Conservation (phyloP, 2,797 vertebrate species). For the Melopsittacus undulatus region DNA sequence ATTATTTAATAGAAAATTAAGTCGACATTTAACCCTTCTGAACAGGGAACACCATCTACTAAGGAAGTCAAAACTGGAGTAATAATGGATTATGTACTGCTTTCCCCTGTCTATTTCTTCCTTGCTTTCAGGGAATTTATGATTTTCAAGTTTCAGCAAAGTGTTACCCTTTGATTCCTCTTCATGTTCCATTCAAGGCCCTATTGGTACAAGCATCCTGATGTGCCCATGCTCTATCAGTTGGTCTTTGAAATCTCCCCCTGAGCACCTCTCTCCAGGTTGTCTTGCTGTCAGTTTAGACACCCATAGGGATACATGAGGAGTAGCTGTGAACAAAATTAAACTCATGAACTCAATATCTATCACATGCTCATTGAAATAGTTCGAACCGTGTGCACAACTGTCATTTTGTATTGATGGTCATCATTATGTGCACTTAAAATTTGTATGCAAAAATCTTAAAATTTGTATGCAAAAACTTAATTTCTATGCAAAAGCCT, state of each 20-base stretch:
- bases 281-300: not conserved
- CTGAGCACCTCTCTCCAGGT: not conserved
- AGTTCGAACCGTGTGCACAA: fast-evolving
- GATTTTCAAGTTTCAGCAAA: not conserved
- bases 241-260: not conserved
- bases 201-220: not conserved
- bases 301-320: not conserved
- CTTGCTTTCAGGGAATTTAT: not conserved
- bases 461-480: not conserved
- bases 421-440: not conserved
- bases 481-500: not conserved
- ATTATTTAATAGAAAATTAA: not conserved
- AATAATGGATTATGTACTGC: not conserved
- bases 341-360: not conserved
- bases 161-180: not conserved
- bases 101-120: fast-evolving
- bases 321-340: not conserved
- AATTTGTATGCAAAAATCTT: not conserved
- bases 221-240: not conserved
- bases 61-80: not conserved
- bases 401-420: not conserved
- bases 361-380: not conserved
- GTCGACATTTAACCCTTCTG: not conserved
- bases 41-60: not conserved
- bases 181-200: not conserved